A percentile compares a stretch with the other conserved stretches of the same genome.
Conservation (phyloP, 1,140 invertebrate genomes). For the Neoseiulus cucumeris region DNA sequence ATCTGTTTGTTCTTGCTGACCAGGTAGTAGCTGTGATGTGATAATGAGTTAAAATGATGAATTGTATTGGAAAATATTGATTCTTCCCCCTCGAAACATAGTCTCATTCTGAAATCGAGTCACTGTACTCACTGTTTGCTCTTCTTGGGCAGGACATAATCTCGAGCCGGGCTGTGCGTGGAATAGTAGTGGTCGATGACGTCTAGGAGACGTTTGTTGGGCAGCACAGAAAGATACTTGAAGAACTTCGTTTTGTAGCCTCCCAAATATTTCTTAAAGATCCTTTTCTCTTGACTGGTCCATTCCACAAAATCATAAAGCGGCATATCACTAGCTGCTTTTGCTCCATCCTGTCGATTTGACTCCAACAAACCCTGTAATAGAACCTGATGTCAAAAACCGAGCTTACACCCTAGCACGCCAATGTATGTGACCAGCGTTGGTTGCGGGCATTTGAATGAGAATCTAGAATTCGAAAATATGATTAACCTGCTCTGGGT, state of each 20-base stretch:
- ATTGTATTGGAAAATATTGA: too few relatives aligned
- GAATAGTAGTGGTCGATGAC: conserved; percentile 8
- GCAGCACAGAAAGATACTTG: background rate
- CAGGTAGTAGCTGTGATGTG: background rate
- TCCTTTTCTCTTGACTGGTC: background rate
- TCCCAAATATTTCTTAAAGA: background rate
- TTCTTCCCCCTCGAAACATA: too few relatives aligned
- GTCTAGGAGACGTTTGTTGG: background rate
- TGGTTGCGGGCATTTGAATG: too few relatives aligned
- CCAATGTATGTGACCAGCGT: too few relatives aligned
- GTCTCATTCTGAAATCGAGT: too few relatives aligned
- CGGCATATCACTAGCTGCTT: background rate
- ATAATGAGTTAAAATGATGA: background rate
- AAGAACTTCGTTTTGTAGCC: background rate
- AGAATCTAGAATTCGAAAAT: too few relatives aligned
- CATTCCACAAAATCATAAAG: conserved; percentile 2
- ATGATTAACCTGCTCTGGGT: background rate
- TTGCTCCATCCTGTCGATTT: background rate
- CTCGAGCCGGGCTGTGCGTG: conserved; percentile 2
- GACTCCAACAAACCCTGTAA: background rate
- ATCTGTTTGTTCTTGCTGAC: conserved; percentile 5
- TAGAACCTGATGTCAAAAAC: background rate
- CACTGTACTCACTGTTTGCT: background rate
- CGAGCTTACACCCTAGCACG: too few relatives aligned
- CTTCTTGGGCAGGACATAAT: conserved; percentile 8